Percentiles rank a stretch among this genome's conserved stretches.
These are phyloP conservation scores for Ardeotis arabs DNA, from an alignment of 2,113 vertebrate species.

Conservation along the genomic window DNA sequence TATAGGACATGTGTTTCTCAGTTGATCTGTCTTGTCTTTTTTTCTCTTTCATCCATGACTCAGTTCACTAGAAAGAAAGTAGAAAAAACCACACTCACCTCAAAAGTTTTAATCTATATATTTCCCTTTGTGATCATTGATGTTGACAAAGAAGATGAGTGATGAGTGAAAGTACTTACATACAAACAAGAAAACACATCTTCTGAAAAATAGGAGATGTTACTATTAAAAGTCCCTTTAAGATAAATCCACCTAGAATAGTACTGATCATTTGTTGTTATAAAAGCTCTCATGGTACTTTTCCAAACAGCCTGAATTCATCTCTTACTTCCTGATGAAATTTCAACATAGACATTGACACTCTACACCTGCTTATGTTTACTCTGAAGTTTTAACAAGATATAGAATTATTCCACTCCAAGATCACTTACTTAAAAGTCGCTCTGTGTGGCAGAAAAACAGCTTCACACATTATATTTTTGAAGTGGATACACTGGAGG, in stretches of 20 bases:
- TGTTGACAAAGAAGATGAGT: not conserved
- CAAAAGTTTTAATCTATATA: not conserved
- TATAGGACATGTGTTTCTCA: slow-evolving; percentile 51
- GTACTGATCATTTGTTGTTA: not conserved
- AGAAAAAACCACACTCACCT: not conserved
- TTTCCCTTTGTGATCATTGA: not conserved
- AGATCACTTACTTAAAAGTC: not conserved
- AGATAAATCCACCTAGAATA: not conserved
- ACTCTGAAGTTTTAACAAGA: not conserved
- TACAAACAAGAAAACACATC: not conserved
- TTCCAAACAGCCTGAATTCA: not conserved
- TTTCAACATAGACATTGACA: not conserved
- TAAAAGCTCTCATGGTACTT: not conserved
- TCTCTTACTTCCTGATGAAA: not conserved
- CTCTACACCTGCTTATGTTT: not conserved
- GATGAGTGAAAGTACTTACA: not conserved
- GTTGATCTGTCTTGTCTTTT: not conserved
- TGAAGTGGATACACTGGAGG: not conserved
- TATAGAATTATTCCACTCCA: not conserved
- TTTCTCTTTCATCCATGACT: not conserved
- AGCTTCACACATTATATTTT: not conserved
- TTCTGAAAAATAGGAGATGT: not conserved
- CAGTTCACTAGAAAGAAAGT: not conserved
- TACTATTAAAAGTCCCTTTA: not conserved
- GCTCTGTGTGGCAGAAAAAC: not conserved